Percentiles rank a stretch among this genome's conserved stretches.
Evolutionary conservation across 2,113 vertebrate species (phyloP).

Genomic region (Lichenostomus cassidix): DNA sequence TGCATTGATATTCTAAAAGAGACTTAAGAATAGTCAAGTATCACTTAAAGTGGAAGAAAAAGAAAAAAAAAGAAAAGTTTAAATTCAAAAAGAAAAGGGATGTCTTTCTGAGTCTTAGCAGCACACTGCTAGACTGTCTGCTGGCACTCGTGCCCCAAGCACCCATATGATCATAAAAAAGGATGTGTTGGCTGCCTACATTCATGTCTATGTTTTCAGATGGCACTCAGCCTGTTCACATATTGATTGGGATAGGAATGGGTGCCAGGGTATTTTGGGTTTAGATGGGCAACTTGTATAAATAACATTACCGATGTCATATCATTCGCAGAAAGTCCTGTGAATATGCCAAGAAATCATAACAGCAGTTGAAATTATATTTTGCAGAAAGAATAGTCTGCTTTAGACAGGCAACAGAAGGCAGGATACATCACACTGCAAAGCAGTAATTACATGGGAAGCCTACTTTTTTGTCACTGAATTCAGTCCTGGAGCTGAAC

Average conservation of each 20-base stretch:
- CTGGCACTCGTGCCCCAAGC: not conserved
- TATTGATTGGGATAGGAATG: not conserved
- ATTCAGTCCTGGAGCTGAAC: not conserved
- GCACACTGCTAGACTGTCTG: constrained; percentile 2
- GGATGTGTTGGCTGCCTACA: constrained; percentile 25
- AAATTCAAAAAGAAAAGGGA: not conserved
- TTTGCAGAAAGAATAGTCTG: constrained; percentile 10
- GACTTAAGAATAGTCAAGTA: not conserved
- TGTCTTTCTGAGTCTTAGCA: not conserved
- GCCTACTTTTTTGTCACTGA: not conserved
- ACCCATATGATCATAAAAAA: constrained; percentile 12
- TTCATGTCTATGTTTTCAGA: constrained; percentile 11
- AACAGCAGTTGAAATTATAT: constrained; percentile 4
- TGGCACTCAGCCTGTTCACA: not conserved
- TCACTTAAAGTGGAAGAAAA: not conserved
- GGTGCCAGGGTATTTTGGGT: constrained; percentile 15
- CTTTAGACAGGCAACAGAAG: constrained; percentile 20
- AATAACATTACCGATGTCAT: not conserved
- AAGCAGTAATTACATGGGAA: not conserved
- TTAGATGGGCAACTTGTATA: constrained; percentile 36
- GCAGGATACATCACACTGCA: not conserved
- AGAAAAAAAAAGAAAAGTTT: not conserved
- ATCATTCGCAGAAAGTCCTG: constrained; percentile 4
- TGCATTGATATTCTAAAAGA: not conserved
- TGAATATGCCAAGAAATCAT: constrained; percentile 12